Percentiles rank a stretch among this genome's conserved stretches.
Evolutionary conservation across 2,797 vertebrate genomes (phyloP).

Genomic region (Siniperca obscura): DNA sequence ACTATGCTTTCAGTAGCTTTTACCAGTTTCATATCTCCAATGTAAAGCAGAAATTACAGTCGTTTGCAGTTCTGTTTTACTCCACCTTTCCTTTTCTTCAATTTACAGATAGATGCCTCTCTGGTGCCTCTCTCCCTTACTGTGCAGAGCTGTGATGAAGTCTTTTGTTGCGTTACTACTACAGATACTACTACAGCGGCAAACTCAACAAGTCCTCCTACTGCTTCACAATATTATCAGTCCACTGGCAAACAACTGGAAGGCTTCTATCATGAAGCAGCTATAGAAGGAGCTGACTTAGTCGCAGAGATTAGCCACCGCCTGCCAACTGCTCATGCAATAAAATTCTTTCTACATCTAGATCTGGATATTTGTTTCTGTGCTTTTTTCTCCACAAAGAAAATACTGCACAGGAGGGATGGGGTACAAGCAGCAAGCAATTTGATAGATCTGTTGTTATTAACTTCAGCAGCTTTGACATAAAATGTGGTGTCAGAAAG

Average conservation of each 20-base stretch:
- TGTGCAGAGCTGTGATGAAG: background rate
- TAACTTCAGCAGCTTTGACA: background rate
- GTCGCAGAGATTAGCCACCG: constrained; percentile 17
- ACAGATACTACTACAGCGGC: background rate
- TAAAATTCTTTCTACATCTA: background rate
- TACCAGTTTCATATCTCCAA: background rate
- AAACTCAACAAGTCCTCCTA: background rate
- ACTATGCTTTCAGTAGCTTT: background rate
- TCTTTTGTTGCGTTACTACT: background rate
- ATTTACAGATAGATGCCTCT: background rate
- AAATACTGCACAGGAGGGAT: background rate
- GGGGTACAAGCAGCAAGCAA: background rate
- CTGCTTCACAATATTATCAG: background rate
- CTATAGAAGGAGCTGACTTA: constrained; percentile 24
- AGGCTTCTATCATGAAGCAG: background rate
- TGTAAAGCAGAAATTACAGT: background rate
- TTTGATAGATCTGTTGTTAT: background rate
- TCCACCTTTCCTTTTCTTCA: background rate
- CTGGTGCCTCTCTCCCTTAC: background rate
- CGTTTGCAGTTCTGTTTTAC: background rate
- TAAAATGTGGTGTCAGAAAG: background rate
- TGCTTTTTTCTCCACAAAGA: background rate
- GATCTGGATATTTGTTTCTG: background rate
- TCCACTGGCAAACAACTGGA: constrained; percentile 2
- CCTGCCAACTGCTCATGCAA: constrained; percentile 20